These are phyloP conservation scores for Bellardia pandia DNA, from an alignment of 2,888 invertebrate species.

Conservation along the genomic window DNA sequence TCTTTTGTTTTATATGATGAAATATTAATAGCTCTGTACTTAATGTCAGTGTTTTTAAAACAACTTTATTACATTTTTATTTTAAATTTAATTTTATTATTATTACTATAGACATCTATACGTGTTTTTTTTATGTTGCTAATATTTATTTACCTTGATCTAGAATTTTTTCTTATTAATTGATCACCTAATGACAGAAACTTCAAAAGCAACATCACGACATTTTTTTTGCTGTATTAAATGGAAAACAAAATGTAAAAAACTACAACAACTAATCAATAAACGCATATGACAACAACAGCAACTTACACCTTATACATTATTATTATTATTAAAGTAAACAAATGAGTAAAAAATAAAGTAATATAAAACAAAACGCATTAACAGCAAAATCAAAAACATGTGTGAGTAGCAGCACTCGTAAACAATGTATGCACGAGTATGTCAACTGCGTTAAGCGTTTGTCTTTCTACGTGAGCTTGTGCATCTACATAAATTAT, in stretches of 20 bases:
- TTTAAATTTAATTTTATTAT: not conserved
- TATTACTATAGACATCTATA: not conserved
- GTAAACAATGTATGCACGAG: slow-evolving; percentile 2
- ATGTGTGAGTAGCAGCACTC: slow-evolving; percentile 26
- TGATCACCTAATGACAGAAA: slow-evolving; percentile 82
- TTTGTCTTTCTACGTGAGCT: not conserved
- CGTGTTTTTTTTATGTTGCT: slow-evolving; percentile 18
- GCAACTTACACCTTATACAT: slow-evolving; percentile 40
- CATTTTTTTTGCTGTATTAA: slow-evolving; percentile 69
- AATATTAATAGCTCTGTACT: not conserved
- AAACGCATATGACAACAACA: slow-evolving; percentile 8
- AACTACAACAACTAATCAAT: slow-evolving; percentile 14
- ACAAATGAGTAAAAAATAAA: slow-evolving; percentile 37
- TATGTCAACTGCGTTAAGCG: slow-evolving; percentile 52
- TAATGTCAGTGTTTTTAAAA: slow-evolving; percentile 2
- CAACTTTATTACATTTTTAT: not conserved
- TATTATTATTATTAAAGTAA: not conserved
- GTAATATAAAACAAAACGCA: slow-evolving; percentile 8
- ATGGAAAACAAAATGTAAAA: slow-evolving; percentile 19
- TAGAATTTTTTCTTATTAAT: slow-evolving; percentile 83
- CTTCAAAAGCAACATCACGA: slow-evolving; percentile 82
- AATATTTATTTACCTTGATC: slow-evolving; percentile 76
- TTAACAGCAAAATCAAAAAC: slow-evolving; percentile 34
- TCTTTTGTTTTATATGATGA: slow-evolving; percentile 33
- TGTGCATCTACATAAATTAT: slow-evolving; percentile 73